Evolutionary conservation across 2,888 invertebrate species (phyloP).

Genomic region (Eupithecia insigniata): DNA sequence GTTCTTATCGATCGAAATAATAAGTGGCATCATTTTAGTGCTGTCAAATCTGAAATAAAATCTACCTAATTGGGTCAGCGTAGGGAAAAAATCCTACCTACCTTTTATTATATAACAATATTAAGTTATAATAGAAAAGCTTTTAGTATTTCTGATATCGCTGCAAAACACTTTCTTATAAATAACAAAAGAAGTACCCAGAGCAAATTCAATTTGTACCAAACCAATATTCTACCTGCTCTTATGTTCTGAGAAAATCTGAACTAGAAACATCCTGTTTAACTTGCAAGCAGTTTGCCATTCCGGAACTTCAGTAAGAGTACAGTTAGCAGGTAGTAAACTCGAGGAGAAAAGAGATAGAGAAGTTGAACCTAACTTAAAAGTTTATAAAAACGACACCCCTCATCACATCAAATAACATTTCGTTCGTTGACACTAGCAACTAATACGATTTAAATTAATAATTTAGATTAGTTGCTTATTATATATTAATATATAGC

Average conservation of each 20-base stretch:
- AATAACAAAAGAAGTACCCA: neutral
- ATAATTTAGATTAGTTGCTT: too few relatives aligned
- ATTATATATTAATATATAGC: too few relatives aligned
- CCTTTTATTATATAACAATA: neutral
- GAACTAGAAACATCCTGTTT: neutral
- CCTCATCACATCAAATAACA: too few relatives aligned
- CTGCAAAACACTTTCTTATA: neutral
- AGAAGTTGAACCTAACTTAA: too few relatives aligned
- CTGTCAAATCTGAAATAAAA: too few relatives aligned
- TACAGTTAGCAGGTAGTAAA: neutral
- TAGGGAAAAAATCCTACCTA: too few relatives aligned
- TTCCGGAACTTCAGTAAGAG: neutral
- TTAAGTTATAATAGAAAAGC: neutral
- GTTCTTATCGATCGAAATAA: too few relatives aligned
- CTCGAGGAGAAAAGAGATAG: neutral
- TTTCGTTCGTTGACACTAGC: too few relatives aligned
- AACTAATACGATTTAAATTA: too few relatives aligned
- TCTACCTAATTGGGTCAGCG: too few relatives aligned
- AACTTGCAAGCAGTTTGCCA: neutral
- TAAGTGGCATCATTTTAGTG: too few relatives aligned
- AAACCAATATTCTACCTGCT: neutral
- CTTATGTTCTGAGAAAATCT: neutral
- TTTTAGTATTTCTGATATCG: neutral
- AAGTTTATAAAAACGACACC: too few relatives aligned
- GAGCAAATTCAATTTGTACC: neutral